These are phyloP conservation scores for Lepus oiostolus DNA, from an alignment of 2,797 vertebrate genomes.

Conservation along the genomic window DNA sequence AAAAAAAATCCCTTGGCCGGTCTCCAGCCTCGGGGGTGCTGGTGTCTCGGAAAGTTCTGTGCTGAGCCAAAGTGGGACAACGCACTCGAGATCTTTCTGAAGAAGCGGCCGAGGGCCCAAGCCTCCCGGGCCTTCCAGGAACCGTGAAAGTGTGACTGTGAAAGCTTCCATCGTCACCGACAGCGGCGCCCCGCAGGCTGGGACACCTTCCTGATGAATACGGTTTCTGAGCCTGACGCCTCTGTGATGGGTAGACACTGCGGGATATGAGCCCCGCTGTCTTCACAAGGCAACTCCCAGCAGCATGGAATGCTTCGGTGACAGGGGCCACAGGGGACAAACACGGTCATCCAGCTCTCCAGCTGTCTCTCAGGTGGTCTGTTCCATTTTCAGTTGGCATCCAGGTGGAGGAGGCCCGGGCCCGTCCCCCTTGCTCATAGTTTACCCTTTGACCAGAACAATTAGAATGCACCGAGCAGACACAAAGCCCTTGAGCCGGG, in stretches of 20 bases:
- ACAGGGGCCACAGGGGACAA: not conserved
- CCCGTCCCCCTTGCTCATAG: not conserved
- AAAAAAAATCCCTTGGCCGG: not conserved
- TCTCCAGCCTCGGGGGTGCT: not conserved
- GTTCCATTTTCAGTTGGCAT: too few relatives aligned
- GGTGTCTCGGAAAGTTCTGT: not conserved
- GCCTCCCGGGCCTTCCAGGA: too few relatives aligned
- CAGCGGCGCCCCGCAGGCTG: not conserved
- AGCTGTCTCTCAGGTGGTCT: too few relatives aligned
- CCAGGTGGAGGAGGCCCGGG: not conserved
- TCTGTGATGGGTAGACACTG: not conserved
- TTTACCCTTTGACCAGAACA: not conserved
- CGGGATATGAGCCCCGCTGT: not conserved
- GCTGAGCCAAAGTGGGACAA: not conserved
- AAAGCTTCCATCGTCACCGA: not conserved
- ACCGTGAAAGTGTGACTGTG: not conserved
- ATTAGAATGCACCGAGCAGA: not conserved
- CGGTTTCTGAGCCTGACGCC: not conserved
- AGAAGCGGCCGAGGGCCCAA: not conserved
- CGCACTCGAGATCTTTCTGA: not conserved
- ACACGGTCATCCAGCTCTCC: too few relatives aligned
- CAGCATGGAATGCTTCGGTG: not conserved
- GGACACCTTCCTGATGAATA: not conserved
- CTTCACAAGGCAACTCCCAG: not conserved
- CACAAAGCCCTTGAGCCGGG: not conserved